Base-by-base conservation (phyloP, 2,797 vertebrate species). In the Helostoma temminkii region DNA sequence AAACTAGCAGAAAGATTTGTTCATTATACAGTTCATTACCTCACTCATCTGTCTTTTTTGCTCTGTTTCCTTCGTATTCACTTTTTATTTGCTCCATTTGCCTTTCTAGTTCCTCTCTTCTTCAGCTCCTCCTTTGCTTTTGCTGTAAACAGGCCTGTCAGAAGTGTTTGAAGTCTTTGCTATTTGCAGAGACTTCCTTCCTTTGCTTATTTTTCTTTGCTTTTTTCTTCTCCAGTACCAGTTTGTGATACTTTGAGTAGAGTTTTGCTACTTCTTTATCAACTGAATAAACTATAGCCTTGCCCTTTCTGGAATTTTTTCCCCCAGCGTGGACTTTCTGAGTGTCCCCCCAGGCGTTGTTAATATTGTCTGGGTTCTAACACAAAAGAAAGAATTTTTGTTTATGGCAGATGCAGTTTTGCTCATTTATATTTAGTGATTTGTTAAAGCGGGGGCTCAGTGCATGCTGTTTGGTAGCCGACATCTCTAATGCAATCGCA, bases 21-120 rank as follows among this genome's bases (percentile, higher is more conserved):
- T 76, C 37, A 75, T 85, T 69, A 72, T 49, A 55, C 66, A 80
- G 68, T 66, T 78, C 63, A 80, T 83, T 81, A 80, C 66, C 72
- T 74, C 37, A 8, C 28, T 74, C 39, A 6, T 26, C 50, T 70
- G 19, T 65, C 62, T 52, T 57, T 34, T 18, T 5, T 66, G 78
- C 71, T 81, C 77, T n/a, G 26, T 71, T 77, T 81, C 72, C 52
- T 68, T 58, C 69, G 58, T 19, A 50, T 66, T 78, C 75, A 41
- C 59, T 48, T 59, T 76, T 55, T 54, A 34, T 57, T 45, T 77
- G 43, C 72, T 71, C 50, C 58, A 30, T 68, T 74, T 78, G 54
- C 48, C 34, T 67, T 55, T 67, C 61, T 28, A 3, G 42, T 66
- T 14, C 4, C 4, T 26, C 58, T 43, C 9, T 19, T 30, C 12